Evolutionary conservation across 2,113 vertebrate genomes (phyloP).

Genomic region (Caranx melampygus): DNA sequence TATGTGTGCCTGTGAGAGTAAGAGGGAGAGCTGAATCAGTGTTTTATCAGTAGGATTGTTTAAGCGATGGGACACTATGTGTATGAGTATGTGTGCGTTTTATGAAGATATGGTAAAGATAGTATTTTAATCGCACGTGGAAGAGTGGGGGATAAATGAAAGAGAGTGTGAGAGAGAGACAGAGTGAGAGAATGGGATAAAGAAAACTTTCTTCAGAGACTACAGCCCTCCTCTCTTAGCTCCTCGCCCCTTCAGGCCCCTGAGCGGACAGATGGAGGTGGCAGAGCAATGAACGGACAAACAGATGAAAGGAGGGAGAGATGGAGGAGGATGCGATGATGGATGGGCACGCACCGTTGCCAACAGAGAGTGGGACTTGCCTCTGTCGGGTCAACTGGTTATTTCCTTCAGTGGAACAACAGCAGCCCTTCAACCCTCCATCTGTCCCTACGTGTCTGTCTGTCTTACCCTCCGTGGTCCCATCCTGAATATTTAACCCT

Average conservation of each 20-base stretch:
- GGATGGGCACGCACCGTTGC: not conserved
- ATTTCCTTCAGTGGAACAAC: constrained; percentile 26
- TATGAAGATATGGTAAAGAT: constrained; percentile 66
- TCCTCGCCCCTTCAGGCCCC: constrained; percentile 45
- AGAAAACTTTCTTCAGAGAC: constrained; percentile 64
- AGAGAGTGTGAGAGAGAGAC: not conserved
- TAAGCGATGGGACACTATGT: constrained; percentile 46
- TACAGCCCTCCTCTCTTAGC: constrained; percentile 51
- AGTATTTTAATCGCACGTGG: constrained; percentile 71
- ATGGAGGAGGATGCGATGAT: constrained; percentile 43
- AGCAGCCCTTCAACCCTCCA: constrained; percentile 26
- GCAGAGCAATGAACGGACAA: constrained; percentile 41
- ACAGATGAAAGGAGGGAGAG: constrained; percentile 56
- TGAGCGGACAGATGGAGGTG: constrained; percentile 59
- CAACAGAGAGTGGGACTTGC: constrained; percentile 33
- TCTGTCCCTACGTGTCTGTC: constrained; percentile 31
- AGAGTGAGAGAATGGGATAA: constrained; percentile 51
- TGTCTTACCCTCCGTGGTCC: constrained; percentile 13
- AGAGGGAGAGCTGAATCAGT: constrained; percentile 58
- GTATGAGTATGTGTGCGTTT: constrained; percentile 47
- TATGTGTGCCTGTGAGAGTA: constrained; percentile 46
- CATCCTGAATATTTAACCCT: constrained; percentile 24
- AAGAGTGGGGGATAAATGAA: constrained; percentile 43
- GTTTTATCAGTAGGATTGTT: constrained; percentile 57
- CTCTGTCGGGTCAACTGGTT: constrained; percentile 2